Evolutionary conservation across 92 coral and sea anemone genomes (phyloP).

Genomic region (Umimayanthus kanabou): DNA sequence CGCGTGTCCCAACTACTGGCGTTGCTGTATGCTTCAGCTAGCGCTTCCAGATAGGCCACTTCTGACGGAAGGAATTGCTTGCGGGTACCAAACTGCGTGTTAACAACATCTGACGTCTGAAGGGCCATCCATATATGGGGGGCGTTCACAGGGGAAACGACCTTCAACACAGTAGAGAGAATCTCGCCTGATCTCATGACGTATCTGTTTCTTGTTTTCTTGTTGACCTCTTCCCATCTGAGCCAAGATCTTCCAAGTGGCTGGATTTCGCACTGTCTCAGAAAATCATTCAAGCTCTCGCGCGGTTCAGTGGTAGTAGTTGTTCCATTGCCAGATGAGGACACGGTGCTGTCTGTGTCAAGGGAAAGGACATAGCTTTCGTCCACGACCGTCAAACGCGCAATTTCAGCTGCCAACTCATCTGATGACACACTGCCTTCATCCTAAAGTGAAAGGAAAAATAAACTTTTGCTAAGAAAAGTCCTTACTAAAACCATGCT

Average conservation of each 20-base stretch:
- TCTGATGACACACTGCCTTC: constrained; percentile 35
- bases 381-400: constrained; percentile 36
- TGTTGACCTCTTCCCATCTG: constrained; percentile 52
- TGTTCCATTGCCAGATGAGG: constrained; percentile 35
- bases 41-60: constrained; percentile 41
- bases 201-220: constrained; percentile 49
- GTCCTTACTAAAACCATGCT: not conserved
- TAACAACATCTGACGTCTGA: constrained; percentile 37
- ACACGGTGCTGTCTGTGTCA: constrained; percentile 45
- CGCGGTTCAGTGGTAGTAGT: not conserved
- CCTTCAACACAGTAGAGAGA: constrained; percentile 49
- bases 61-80: constrained; percentile 42
- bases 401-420: constrained; percentile 34
- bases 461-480: not conserved
- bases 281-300: constrained; percentile 34
- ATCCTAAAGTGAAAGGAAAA: not conserved
- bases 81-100: constrained; percentile 27
- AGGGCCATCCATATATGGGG: constrained; percentile 47
- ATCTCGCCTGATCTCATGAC: constrained; percentile 42
- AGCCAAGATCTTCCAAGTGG: constrained; percentile 59
- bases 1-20: constrained; percentile 23
- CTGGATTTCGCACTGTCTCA: constrained; percentile 38
- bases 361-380: constrained; percentile 48
- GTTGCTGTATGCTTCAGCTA: not conserved
- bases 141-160: constrained; percentile 58